Percentiles rank a stretch among this genome's conserved stretches.
Evolutionary conservation across 1,140 invertebrate species (phyloP).

Genomic region (Parapsyche elsis): DNA sequence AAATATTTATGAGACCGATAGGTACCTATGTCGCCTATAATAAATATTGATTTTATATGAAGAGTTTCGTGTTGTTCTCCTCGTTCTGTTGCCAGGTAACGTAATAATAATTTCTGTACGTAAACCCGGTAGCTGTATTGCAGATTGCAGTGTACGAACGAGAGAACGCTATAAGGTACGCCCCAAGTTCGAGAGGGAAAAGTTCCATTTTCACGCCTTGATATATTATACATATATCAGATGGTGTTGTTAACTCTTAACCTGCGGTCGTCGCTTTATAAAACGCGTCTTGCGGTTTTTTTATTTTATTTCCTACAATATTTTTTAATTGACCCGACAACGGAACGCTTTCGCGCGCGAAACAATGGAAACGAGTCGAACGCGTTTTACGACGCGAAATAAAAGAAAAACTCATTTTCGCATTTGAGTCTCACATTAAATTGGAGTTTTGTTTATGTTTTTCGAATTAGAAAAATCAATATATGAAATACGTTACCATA

Average conservation of each 20-base stretch:
- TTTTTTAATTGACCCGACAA: constrained; percentile 14
- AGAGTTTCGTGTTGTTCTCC: background rate
- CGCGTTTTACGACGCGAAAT: background rate
- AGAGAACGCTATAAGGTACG: background rate
- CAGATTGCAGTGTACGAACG: constrained; percentile 26
- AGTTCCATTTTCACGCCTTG: constrained; percentile 22
- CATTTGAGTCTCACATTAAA: background rate
- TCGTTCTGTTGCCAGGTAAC: constrained; percentile 31
- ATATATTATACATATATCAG: constrained; percentile 33
- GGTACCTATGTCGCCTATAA: too few relatives aligned
- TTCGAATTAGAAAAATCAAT: background rate
- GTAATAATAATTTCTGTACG: constrained; percentile 54
- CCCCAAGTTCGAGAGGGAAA: constrained; percentile 43
- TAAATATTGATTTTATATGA: too few relatives aligned
- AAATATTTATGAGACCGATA: too few relatives aligned
- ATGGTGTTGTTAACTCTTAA: constrained; percentile 21
- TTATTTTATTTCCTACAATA: background rate
- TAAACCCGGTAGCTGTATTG: constrained; percentile 52
- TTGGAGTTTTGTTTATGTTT: background rate
- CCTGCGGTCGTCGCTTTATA: constrained; percentile 2
- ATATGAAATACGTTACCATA: too few relatives aligned
- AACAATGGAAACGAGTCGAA: background rate
- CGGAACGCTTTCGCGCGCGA: background rate
- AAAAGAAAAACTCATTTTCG: constrained; percentile 6
- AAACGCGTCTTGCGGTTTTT: background rate